Evolutionary conservation across 2,797 vertebrate species (phyloP).

Genomic region (Enteromius treurensis): DNA sequence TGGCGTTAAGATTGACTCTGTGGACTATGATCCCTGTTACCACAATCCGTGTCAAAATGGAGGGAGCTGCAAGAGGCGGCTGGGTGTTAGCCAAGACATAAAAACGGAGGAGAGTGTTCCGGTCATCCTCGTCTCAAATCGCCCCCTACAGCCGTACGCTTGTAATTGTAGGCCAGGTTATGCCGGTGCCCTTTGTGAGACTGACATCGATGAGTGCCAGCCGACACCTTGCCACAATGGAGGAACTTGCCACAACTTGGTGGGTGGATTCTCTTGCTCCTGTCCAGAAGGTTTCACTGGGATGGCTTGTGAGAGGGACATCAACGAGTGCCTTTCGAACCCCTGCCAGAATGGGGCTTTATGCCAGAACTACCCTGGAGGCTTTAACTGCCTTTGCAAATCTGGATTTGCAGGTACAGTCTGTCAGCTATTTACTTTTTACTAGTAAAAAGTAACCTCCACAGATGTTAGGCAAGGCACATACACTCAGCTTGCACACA

Average conservation of each 20-base stretch:
- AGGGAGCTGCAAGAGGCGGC: conserved; percentile 88
- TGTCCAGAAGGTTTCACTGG: conserved; percentile 94
- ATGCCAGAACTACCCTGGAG: conserved; percentile 93
- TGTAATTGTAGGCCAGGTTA: conserved; percentile 94
- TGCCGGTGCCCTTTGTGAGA: conserved; percentile 87
- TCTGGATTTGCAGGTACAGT: conserved; percentile 92
- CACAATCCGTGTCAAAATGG: conserved; percentile 92
- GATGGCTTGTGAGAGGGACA: conserved; percentile 93
- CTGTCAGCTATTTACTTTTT: conserved; percentile 58
- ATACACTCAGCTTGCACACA: conserved; percentile 44
- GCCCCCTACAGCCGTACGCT: conserved; percentile 86
- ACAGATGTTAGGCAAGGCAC: conserved; percentile 44
- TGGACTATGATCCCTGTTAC: conserved; percentile 92
- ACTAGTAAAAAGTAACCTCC: conserved; percentile 39
- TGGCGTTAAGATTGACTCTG: conserved; percentile 89
- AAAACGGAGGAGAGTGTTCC: conserved; percentile 87
- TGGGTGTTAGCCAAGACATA: conserved; percentile 82
- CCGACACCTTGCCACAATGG: conserved; percentile 92
- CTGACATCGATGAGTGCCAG: conserved; percentile 91
- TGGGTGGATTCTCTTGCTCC: conserved; percentile 95
- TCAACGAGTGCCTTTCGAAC: conserved; percentile 94
- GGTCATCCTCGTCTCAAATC: conserved; percentile 88
- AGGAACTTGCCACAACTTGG: conserved; percentile 91
- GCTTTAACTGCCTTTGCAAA: conserved; percentile 95
- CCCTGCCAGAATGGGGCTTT: conserved; percentile 89